phyloP scores from a whole-genome alignment of 2,113 vertebrate genomes.

The Picathartes gymnocephalus region DNA sequence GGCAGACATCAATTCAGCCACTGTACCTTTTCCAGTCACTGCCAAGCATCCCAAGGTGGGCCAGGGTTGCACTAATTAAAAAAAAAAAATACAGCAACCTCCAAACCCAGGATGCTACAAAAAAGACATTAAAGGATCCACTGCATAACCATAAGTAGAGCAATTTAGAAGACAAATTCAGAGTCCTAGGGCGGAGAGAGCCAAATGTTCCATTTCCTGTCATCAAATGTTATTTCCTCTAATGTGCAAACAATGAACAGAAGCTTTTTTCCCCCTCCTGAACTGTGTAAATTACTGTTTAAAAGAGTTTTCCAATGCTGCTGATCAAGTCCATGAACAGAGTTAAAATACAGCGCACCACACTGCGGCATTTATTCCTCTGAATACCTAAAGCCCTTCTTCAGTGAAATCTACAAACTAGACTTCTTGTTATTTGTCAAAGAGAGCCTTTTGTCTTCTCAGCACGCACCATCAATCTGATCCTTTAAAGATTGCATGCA shows the following conservation, averaged over 20 bases:
- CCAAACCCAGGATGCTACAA: background rate
- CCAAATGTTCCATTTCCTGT: conserved; percentile 50
- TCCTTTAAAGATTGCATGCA: background rate
- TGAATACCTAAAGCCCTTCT: background rate
- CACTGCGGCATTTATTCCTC: background rate
- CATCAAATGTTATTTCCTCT: conserved; percentile 49
- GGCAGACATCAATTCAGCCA: background rate
- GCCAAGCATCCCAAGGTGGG: background rate
- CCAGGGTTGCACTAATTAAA: background rate
- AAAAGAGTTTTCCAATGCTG: background rate
- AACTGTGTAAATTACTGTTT: conserved; percentile 18
- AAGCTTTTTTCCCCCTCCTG: background rate
- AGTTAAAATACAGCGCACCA: background rate
- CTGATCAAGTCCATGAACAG: background rate
- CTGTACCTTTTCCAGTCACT: background rate
- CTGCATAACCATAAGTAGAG: background rate
- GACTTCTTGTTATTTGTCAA: background rate
- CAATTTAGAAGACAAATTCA: conserved; percentile 48
- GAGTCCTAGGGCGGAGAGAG: background rate
- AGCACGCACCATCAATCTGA: background rate
- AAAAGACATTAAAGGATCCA: background rate
- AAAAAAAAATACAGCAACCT: background rate
- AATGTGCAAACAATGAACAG: conserved; percentile 58
- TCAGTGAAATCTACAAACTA: background rate
- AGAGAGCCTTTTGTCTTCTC: conserved; percentile 4